Evolutionary conservation across 1,140 invertebrate genomes (phyloP), one percentile per base, ranked within the genome.

Genomic region (Teleogryllus occipitalis): DNA sequence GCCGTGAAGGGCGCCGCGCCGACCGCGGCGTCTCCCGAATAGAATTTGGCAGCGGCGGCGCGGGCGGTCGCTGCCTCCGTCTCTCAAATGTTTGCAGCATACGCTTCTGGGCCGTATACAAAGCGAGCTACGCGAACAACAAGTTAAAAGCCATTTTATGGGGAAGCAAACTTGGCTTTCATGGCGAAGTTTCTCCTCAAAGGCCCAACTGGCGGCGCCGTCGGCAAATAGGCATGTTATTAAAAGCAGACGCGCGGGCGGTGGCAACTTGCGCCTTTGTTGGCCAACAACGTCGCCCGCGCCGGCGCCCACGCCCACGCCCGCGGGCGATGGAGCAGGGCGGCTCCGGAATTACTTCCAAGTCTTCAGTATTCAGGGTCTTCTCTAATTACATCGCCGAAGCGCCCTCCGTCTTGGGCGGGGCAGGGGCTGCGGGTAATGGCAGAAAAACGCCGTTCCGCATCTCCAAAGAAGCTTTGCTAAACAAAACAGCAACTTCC

Each of bases 101-200:
- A 65, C 54, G 54, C 54, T 65, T 10, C 54, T 65, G 54, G 54
- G 54, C 54, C 54, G 54, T 65, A 65, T 65, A 65, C 54, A 65
- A 65, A 65, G 54, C 54, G 54, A 18, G 54, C 54, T 65, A 65
- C 54, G 54, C 54, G 54, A 65, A 65, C 54, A 65, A 65, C 54
- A 65, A 65, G 54, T 65, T 65, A 65, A 65, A 65, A 65, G 54
- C 54, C 54, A 65, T 65, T 65, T 65, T 65, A 65, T 65, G 54
- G 54, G 54, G 54, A 65, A 18, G 54, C 54, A 65, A 65, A 65
- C 54, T 65, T 65, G 54, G 54, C 54, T 65, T 65, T 65, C 18
- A 65, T 65, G 18, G 54, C 18, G 54, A 65, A 65, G 54, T 65
- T 65, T 65, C 54, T 10, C 10, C 18, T 65, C 54, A 65, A 65